Conservation (phyloP, 2,888 invertebrate species). For the Peribatodes rhomboidaria region DNA sequence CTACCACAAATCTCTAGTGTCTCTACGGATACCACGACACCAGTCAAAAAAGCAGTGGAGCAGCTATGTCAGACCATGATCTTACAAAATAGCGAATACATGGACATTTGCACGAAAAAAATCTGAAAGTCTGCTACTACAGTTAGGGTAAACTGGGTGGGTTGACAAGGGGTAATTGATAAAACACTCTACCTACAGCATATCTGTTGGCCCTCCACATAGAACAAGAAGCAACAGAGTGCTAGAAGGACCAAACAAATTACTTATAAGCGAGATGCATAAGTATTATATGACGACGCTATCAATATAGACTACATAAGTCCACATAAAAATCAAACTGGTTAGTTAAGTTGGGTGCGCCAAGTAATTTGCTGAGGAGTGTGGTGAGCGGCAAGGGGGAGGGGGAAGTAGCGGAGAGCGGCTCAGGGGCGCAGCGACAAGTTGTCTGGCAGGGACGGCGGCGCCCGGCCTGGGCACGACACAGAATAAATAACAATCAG, state of each 20-base stretch:
- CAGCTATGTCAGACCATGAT: too few relatives aligned
- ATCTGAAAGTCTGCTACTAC: too few relatives aligned
- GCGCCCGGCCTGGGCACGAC: slow-evolving; percentile 45
- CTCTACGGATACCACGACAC: too few relatives aligned
- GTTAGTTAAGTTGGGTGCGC: slow-evolving; percentile 69
- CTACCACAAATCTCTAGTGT: too few relatives aligned
- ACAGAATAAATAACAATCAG: slow-evolving; percentile 9
- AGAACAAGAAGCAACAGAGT: not conserved
- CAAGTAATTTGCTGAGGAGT: slow-evolving; percentile 64
- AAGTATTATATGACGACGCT: slow-evolving; percentile 38
- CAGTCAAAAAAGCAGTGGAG: too few relatives aligned
- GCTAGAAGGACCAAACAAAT: not conserved
- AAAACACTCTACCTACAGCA: not conserved
- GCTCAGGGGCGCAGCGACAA: slow-evolving; percentile 77
- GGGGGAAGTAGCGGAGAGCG: slow-evolving; percentile 51
- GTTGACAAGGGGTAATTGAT: too few relatives aligned
- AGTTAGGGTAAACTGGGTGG: too few relatives aligned
- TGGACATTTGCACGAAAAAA: too few relatives aligned
- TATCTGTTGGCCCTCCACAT: not conserved
- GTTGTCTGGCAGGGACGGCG: slow-evolving; percentile 78
- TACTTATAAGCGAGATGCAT: not conserved
- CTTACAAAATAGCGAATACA: too few relatives aligned
- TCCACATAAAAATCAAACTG: slow-evolving; percentile 59
- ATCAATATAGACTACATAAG: slow-evolving; percentile 50
- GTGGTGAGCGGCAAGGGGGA: slow-evolving; percentile 51